These are phyloP conservation scores for Hypomesus transpacificus DNA, from an alignment of 2,113 vertebrate genomes.

Conservation along the genomic window DNA sequence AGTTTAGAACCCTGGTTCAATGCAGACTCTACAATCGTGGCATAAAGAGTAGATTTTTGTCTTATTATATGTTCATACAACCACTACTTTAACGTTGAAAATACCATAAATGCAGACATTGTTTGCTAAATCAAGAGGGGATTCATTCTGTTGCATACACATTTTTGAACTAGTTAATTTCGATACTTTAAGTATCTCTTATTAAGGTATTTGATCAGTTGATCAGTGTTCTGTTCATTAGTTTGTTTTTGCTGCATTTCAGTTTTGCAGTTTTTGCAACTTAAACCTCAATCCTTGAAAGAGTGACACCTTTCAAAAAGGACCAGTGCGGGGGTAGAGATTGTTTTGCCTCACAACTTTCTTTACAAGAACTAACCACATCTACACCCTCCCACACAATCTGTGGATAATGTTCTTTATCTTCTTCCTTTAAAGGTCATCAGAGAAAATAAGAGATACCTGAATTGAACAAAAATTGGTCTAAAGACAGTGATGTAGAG, in stretches of 20 bases:
- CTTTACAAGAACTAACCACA: slow-evolving; percentile 75
- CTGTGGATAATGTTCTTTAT: slow-evolving; percentile 65
- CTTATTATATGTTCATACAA: not conserved
- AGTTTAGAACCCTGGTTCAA: not conserved
- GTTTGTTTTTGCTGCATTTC: slow-evolving; percentile 26
- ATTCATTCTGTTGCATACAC: too few species aligned
- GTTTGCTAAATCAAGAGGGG: too few species aligned
- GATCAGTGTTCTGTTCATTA: too few species aligned
- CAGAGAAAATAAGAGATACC: slow-evolving; percentile 58
- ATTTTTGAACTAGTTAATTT: too few species aligned
- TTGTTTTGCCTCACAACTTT: slow-evolving; percentile 60
- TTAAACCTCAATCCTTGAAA: slow-evolving; percentile 63
- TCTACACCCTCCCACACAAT: slow-evolving; percentile 74
- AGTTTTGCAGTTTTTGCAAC: slow-evolving; percentile 47
- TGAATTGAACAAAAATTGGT: slow-evolving; percentile 56
- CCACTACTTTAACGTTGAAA: not conserved
- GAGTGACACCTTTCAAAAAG: slow-evolving; percentile 56
- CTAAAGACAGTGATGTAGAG: slow-evolving; percentile 18
- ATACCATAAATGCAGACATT: too few species aligned
- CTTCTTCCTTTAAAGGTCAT: slow-evolving; percentile 77
- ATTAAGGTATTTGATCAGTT: not conserved
- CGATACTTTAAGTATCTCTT: not conserved
- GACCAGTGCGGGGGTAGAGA: slow-evolving; percentile 61
- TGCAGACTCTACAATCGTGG: not conserved
- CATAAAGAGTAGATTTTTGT: too few species aligned